Percentiles rank a stretch among this genome's conserved stretches.
Evolutionary conservation across 2,888 invertebrate genomes (phyloP).

Genomic region (Melieria picta): DNA sequence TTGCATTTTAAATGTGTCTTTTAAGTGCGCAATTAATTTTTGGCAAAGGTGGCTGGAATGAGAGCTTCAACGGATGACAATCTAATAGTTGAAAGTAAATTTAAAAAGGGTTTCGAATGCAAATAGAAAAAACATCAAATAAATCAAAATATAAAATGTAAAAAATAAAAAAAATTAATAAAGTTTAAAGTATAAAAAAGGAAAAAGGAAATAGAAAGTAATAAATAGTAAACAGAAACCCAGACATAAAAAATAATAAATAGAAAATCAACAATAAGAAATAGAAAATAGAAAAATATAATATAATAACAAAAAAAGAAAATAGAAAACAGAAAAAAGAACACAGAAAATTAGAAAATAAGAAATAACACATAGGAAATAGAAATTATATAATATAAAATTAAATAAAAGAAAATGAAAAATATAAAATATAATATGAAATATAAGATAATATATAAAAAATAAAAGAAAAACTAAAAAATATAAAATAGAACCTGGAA

Average conservation of each 20-base stretch:
- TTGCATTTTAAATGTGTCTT: too few species aligned
- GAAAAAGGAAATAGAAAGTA: not conserved
- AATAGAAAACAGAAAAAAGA: not conserved
- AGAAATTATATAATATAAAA: not conserved
- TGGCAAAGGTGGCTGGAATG: too few species aligned
- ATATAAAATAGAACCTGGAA: constrained; percentile 7
- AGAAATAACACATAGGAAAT: not conserved
- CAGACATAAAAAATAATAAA: not conserved
- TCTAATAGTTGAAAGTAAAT: too few species aligned
- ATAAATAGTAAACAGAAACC: not conserved
- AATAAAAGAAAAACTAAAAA: not conserved
- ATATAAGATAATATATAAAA: not conserved
- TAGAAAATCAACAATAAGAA: not conserved
- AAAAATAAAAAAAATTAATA: too few species aligned
- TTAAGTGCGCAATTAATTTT: too few species aligned
- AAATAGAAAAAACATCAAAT: too few species aligned
- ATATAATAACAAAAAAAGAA: constrained; percentile 6
- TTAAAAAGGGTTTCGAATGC: too few species aligned
- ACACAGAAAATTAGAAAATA: not conserved
- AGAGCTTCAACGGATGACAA: too few species aligned
- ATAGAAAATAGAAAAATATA: constrained; percentile 14
- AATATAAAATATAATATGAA: not conserved
- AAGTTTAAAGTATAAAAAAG: not conserved
- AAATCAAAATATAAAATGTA: too few species aligned
- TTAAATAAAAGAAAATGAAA: constrained; percentile 1